Conservation (phyloP, 2,797 vertebrate genomes). For the Euthynnus affinis region DNA sequence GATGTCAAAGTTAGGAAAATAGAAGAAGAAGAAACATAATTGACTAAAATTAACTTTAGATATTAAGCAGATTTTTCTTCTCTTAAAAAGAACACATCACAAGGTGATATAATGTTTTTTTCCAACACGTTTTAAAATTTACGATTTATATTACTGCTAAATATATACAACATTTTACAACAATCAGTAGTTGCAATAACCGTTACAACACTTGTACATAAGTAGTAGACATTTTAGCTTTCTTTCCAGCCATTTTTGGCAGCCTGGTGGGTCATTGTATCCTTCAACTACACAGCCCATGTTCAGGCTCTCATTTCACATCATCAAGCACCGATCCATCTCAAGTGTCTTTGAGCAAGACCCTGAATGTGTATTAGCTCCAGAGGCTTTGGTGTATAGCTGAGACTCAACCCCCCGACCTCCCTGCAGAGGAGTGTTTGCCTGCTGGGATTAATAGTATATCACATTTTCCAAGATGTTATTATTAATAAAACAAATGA, state of each 20-base stretch:
- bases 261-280: no score
- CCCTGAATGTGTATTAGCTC: not conserved
- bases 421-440: conserved; percentile 12
- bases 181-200: not conserved
- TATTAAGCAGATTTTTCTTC: not conserved
- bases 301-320: not conserved
- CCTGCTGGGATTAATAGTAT: conserved; percentile 23
- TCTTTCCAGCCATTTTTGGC: not conserved
- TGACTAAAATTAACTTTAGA: conserved; percentile 13
- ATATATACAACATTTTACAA: not conserved
- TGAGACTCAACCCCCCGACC: not conserved
- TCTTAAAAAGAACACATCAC: not conserved
- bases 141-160: not conserved
- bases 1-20: conserved; percentile 12
- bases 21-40: conserved; percentile 1
- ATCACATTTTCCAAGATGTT: conserved; percentile 41
- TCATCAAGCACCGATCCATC: not conserved
- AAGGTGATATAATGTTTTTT: not conserved
- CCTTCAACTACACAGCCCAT: not conserved
- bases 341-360: conserved; percentile 4
- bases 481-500: conserved; percentile 45
- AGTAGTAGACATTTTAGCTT: not conserved
- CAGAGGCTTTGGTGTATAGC: not conserved
- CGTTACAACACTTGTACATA: not conserved
- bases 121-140: not conserved